Evolutionary conservation across 2,888 invertebrate species (phyloP).

Genomic region (Pachymerium ferrugineum): DNA sequence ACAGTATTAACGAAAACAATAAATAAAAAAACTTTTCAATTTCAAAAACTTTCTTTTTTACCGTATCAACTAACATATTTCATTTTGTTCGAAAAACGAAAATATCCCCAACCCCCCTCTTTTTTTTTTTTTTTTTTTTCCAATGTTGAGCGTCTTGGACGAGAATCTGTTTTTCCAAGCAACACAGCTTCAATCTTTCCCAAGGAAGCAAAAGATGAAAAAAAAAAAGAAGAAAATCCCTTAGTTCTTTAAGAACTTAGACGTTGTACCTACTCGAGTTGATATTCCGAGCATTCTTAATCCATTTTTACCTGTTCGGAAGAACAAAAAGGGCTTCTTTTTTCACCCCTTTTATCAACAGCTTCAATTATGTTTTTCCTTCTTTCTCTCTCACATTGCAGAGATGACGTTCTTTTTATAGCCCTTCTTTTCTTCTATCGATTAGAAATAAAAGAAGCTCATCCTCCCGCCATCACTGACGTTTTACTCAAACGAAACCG

Average conservation of each 20-base stretch:
- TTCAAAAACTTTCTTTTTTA: not conserved
- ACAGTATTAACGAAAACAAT: not conserved
- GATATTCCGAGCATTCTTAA: conserved; percentile 3
- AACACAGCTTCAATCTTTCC: conserved; percentile 25
- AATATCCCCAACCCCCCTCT: not conserved
- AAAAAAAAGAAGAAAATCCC: not conserved
- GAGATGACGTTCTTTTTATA: conserved; percentile 3
- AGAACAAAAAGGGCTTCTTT: not conserved
- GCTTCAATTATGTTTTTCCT: conserved; percentile 17
- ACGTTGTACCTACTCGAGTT: not conserved
- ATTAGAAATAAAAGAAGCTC: conserved; percentile 14
- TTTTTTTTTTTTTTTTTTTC: not conserved
- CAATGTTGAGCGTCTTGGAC: conserved; percentile 14
- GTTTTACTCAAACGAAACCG: conserved; percentile 7
- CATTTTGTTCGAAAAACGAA: not conserved
- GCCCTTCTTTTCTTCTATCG: not conserved
- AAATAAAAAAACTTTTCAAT: not conserved
- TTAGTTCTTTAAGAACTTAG: not conserved
- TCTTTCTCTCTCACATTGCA: not conserved
- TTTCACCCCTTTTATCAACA: not conserved
- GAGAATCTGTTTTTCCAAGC: not conserved
- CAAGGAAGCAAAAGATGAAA: conserved; percentile 10
- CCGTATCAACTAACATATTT: not conserved
- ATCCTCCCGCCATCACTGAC: conserved; percentile 1
- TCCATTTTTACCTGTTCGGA: conserved; percentile 12